phyloP scores from a whole-genome alignment of 2,113 vertebrate species.

The Xyliphius kryptos region DNA sequence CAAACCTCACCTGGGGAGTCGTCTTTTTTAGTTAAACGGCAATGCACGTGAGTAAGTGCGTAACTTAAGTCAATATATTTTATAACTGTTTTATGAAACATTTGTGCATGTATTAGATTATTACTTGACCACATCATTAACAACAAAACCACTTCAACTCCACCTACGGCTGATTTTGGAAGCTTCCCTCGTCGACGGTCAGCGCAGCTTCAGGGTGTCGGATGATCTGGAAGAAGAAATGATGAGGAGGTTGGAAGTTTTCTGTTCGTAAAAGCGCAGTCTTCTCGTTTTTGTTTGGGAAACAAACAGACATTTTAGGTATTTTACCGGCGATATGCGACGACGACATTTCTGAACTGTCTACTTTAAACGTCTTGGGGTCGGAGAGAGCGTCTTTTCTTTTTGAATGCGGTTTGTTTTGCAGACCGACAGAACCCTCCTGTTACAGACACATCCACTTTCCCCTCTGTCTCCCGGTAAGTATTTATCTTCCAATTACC shows the following conservation, averaged over 20 bases:
- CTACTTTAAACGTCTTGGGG: constrained; percentile 8
- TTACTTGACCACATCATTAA: no score
- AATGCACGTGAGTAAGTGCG: not conserved
- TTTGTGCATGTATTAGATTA: no score
- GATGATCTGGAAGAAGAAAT: constrained; percentile 50
- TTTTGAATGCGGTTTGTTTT: constrained; percentile 17
- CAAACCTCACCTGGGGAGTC: not conserved
- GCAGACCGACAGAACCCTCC: not conserved
- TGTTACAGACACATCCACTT: not conserved
- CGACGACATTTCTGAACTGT: not conserved
- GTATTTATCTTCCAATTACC: not conserved
- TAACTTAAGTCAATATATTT: no score
- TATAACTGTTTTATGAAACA: no score
- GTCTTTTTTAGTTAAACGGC: not conserved
- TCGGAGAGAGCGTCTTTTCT: not conserved
- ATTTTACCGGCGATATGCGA: not conserved
- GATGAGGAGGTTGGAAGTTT: constrained; percentile 45
- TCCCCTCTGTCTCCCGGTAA: constrained; percentile 8
- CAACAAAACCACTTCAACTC: not conserved
- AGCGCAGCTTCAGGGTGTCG: constrained; percentile 43
- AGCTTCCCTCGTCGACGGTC: constrained; percentile 7
- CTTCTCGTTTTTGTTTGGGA: not conserved
- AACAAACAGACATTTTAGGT: not conserved
- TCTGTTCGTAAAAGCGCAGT: constrained; percentile 11
- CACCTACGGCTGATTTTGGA: constrained; percentile 42